Evolutionary conservation across 2,888 invertebrate species (phyloP), one percentile per base, ranked within the genome.

Genomic region (Eumacrocentrus americanus): DNA sequence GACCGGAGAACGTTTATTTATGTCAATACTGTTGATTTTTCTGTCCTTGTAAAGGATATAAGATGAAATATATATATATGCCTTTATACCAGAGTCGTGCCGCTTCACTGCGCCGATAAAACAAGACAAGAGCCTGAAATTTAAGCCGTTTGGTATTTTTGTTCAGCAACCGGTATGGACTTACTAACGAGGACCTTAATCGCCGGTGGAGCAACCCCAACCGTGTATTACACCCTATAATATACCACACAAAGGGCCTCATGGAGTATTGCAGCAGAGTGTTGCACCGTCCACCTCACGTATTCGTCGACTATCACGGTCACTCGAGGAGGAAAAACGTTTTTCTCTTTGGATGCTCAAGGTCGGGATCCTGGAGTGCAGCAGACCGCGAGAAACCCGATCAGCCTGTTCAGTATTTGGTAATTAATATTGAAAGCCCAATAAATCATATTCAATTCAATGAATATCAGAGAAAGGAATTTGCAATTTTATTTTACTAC

Each of bases 181-280:
- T 94, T 78, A 90, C 91, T 73, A 91, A 90, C 78, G 90, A 91
- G 82, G 94, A 94, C 83, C 83, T 94, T 79, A 94, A 94, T 83
- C 86, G 93, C 70, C 87, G 91, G 59, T 94, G 94, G 94, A 87
- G 88, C 76, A 86, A 87, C 74, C 94, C 94, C 38, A 88, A 88
- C 81, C 86, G 87, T 67, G 82, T 83, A 71, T 82, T 89, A 66
- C 91, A 94, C 83, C 93, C 94, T 61, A 89, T 90, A 75, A 92
- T 94, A 81, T 93, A 88, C 83, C 89, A 91, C 81, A 86, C 91
- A 60, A 94, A 94, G 85, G 87, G 88, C 42, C 78, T 88, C 47
- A 84, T 88, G 79, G 87, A 88, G 74, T 88, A 87, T 72, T 81
- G 86, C 68, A 83, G 83, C 46, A 83, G 84, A 47, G 84, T 87